Evolutionary conservation across 2,888 invertebrate genomes (phyloP), one percentile per base, ranked within the genome.

Genomic region (Cataglyphis altisquamis): DNA sequence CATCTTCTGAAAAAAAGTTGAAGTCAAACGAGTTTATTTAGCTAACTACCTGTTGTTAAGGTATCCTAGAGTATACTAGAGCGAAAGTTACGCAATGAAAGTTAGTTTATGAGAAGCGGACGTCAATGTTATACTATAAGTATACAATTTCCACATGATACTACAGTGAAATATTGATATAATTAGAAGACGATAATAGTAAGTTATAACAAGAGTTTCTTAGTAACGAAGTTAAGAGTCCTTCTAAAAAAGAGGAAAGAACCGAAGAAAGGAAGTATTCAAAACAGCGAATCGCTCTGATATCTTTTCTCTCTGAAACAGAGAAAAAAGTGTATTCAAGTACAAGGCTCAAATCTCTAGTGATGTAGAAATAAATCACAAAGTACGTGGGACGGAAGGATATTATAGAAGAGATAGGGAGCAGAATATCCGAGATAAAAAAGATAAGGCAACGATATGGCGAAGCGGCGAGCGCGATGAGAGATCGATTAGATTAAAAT

Each of bases 401-500:
- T 77, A 29, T 6, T 66, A 12, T 2, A 41, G 18, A 55, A 70
- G n/a, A 41, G 12, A 55, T 39, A 29, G 41, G 15, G 25, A 21
- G n/a, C 12, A 12, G 32, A 6, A 66, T 15, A 72, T 80, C 48
- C 25, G 36, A 36, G 45, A 72, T 60, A 80, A 72, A 70, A 70
- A 60, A 36, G 45, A 78, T 41, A 70, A 70, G 41, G 70, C 32
- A 21, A 70, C 18, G 21, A 70, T 60, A 72, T 41, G 12, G 72
- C 45, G 18, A 36, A 29, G 68, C n/a, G 29, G 29, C 39, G n/a
- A 57, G 57, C 57, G 57, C 32, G 45, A 41, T 32, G 39, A 55
- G 55, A 77, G 41, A 78, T 57, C 41, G 77, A 78, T 68, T 57
- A 10, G 68, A 78, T 78, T 78, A 21, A 70, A 70, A 70, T 78